phyloP scores from a whole-genome alignment of 2,888 invertebrate species.

The Acrocyrtus sp. region DNA sequence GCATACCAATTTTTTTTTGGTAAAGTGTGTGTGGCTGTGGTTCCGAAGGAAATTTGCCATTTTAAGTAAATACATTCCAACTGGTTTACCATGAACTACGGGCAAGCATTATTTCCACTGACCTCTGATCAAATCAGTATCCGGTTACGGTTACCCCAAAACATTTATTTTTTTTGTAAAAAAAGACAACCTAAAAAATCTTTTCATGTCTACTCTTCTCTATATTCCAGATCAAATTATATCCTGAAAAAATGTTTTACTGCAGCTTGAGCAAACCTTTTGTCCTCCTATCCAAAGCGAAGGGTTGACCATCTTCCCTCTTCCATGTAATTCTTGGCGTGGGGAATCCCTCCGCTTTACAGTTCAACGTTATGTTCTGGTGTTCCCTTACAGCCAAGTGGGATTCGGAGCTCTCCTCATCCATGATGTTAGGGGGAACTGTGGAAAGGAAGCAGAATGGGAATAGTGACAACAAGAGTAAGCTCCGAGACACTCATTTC shows the following conservation, averaged over 20 bases:
- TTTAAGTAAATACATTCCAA: too few species aligned
- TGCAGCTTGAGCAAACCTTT: slow-evolving; percentile 74
- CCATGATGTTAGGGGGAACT: slow-evolving; percentile 95
- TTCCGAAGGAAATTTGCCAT: too few species aligned
- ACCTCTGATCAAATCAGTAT: too few species aligned
- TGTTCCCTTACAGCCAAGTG: slow-evolving; percentile 93
- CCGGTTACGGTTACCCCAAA: too few species aligned
- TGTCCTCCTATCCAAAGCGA: slow-evolving; percentile 84
- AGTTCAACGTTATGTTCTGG: slow-evolving; percentile 88
- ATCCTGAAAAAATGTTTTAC: slow-evolving; percentile 41
- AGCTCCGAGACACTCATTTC: neutral
- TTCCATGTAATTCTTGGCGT: slow-evolving; percentile 94
- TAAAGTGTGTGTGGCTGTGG: too few species aligned
- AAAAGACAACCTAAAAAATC: too few species aligned
- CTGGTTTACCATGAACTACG: too few species aligned
- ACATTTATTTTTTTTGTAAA: too few species aligned
- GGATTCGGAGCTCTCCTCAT: slow-evolving; percentile 89
- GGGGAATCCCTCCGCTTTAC: slow-evolving; percentile 88
- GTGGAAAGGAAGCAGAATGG: slow-evolving; percentile 61
- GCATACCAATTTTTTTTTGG: too few species aligned
- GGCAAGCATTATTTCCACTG: too few species aligned
- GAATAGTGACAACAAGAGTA: slow-evolving; percentile 56
- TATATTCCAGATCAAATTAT: too few species aligned
- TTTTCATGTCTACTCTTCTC: too few species aligned
- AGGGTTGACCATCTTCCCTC: slow-evolving; percentile 88